Evolutionary conservation across 1,140 invertebrate genomes (phyloP).

Genomic region (Tetramorium simillimum): DNA sequence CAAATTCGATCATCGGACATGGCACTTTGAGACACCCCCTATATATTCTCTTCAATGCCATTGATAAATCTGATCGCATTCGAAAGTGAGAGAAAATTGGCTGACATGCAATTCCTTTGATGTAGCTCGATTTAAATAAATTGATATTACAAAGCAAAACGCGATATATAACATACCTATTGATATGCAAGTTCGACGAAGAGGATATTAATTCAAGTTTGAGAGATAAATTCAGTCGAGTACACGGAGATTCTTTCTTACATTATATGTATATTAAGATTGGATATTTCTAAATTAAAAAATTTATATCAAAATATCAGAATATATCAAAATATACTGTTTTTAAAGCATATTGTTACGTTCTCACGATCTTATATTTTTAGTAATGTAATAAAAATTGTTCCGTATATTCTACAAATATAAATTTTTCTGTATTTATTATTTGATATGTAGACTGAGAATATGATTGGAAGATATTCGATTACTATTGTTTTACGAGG

Average conservation of each 20-base stretch:
- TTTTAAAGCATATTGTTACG: background rate
- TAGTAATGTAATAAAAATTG: background rate
- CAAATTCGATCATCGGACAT: constrained; percentile 44
- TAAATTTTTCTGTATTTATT: background rate
- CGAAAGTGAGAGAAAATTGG: background rate
- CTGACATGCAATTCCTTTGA: no score
- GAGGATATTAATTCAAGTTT: background rate
- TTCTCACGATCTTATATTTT: background rate
- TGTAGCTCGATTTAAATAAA: background rate
- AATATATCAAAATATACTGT: background rate
- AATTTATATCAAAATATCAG: background rate
- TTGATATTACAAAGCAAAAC: background rate
- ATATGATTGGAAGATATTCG: background rate
- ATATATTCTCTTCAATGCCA: constrained; percentile 22
- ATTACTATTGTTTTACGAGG: background rate
- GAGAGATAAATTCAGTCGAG: background rate
- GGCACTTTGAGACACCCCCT: constrained; percentile 8
- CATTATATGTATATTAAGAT: background rate
- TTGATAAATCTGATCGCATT: constrained; percentile 22
- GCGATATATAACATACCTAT: background rate
- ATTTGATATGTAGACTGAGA: background rate
- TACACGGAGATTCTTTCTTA: background rate
- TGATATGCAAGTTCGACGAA: background rate
- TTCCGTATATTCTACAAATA: background rate
- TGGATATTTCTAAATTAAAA: background rate